Conservation (phyloP, 2,113 vertebrate species). For the Condylura cristata region DNA sequence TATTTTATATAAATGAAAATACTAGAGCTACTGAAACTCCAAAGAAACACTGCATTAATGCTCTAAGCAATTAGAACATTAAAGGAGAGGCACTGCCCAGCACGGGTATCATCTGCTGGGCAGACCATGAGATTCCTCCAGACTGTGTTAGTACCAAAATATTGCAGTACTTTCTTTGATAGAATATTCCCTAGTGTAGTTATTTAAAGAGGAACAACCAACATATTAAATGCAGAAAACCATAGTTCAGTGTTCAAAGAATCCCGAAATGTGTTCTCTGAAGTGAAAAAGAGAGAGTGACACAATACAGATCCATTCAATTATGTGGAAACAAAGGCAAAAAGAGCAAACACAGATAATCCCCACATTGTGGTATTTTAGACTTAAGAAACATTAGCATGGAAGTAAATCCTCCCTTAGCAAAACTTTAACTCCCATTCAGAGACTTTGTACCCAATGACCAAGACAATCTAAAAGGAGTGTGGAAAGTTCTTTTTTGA, state of each 20-base stretch:
- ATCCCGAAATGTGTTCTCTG: conserved; percentile 28
- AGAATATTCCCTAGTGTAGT: conserved; percentile 19
- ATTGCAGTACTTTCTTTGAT: background rate
- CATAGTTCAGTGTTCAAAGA: background rate
- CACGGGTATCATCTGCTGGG: background rate
- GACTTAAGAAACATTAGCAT: background rate
- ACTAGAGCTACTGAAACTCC: background rate
- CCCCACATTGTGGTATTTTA: background rate
- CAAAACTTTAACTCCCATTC: background rate
- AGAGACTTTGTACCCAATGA: background rate
- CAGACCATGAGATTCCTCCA: background rate
- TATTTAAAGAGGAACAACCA: conserved; percentile 34
- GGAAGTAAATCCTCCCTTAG: background rate
- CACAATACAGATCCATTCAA: background rate
- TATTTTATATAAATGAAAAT: background rate
- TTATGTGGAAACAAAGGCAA: conserved; percentile 48
- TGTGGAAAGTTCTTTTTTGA: background rate
- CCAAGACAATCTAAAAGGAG: background rate
- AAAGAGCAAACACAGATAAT: background rate
- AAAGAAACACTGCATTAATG: background rate
- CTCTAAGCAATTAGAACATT: conserved; percentile 39
- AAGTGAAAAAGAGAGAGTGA: conserved; percentile 39
- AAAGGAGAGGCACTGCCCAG: background rate
- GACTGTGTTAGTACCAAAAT: background rate
- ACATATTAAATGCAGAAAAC: background rate